phyloP scores from a whole-genome alignment of 2,888 invertebrate genomes.

The Palloptera scutellata region DNA sequence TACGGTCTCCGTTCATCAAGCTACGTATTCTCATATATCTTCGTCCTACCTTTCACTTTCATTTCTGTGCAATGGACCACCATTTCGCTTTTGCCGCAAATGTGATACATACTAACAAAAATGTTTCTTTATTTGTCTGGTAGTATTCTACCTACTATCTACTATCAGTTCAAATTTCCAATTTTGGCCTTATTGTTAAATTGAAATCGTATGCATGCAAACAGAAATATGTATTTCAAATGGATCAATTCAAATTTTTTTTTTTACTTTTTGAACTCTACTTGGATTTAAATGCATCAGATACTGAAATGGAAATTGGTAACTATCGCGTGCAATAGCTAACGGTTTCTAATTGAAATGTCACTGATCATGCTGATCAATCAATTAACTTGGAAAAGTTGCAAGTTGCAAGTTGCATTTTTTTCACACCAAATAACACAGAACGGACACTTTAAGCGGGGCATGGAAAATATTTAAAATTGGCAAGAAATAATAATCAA shows the following conservation, averaged over 20 bases:
- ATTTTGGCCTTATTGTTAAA: too few species aligned
- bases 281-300: not conserved
- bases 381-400: slow-evolving; percentile 1
- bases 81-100: not conserved
- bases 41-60: slow-evolving; percentile 23
- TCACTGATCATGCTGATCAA: slow-evolving; percentile 7
- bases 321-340: not conserved
- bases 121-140: too few species aligned
- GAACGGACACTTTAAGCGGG: not conserved
- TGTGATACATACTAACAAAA: too few species aligned
- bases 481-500: not conserved
- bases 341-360: slow-evolving; percentile 13
- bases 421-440: not conserved
- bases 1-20: not conserved
- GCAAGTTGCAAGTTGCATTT: not conserved
- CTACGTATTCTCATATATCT: too few species aligned
- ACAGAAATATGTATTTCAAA: too few species aligned
- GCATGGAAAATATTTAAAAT: not conserved
- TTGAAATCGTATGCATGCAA: too few species aligned
- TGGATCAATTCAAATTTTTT: too few species aligned
- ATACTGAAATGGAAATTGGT: not conserved
- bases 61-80: not conserved
- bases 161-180: too few species aligned
- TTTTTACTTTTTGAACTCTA: too few species aligned
- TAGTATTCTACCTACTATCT: too few species aligned